A percentile compares a stretch with the other conserved stretches of the same genome.
phyloP scores from a whole-genome alignment of 2,797 vertebrate species.

The Hafferia zeledoni region DNA sequence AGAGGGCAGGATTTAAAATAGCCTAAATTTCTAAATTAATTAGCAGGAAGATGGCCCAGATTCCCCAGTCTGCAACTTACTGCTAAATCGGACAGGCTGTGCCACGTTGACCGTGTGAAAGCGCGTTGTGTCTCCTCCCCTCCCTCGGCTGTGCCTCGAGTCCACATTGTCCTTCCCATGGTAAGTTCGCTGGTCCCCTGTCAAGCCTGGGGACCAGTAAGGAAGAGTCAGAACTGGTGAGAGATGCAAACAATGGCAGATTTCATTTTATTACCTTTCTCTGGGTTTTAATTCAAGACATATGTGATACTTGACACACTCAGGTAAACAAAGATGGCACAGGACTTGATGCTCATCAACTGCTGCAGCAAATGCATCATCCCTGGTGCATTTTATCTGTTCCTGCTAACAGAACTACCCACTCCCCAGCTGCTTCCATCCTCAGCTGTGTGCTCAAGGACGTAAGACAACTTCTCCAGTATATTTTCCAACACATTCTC shows the following conservation, averaged over 20 bases:
- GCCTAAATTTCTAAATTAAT: neutral
- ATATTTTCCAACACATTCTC: neutral
- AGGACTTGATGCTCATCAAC: neutral
- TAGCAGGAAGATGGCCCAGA: neutral
- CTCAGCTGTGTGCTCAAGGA: neutral
- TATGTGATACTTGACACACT: neutral
- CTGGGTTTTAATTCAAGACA: neutral
- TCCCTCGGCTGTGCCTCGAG: conserved; percentile 65
- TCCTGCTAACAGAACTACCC: neutral
- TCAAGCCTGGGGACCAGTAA: conserved; percentile 66
- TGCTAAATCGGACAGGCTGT: conserved; percentile 94
- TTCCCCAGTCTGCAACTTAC: conserved; percentile 85
- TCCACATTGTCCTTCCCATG: conserved; percentile 81
- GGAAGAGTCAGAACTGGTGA: neutral
- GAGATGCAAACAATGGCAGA: neutral
- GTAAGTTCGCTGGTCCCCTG: conserved; percentile 72
- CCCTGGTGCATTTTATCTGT: neutral
- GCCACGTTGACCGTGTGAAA: conserved; percentile 87
- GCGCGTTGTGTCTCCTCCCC: conserved; percentile 75
- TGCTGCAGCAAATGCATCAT: conserved; percentile 5
- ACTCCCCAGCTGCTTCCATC: neutral
- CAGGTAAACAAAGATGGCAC: neutral
- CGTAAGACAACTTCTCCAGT: neutral
- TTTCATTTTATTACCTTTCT: neutral
- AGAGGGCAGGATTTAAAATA: neutral